These are phyloP conservation scores for Rhysida immarginata DNA, from an alignment of 1,140 invertebrate genomes.

Conservation along the genomic window DNA sequence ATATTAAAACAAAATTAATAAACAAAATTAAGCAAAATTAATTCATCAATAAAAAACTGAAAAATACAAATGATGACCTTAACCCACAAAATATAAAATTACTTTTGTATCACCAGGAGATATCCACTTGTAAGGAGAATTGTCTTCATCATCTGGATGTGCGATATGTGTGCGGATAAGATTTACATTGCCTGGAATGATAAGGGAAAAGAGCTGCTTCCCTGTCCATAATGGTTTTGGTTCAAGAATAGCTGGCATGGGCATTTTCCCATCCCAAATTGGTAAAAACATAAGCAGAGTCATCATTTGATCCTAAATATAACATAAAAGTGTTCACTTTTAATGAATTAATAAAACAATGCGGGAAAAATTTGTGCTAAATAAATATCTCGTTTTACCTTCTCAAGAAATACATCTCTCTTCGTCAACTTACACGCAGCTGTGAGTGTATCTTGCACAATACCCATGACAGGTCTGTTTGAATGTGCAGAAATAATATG, in stretches of 20 bases:
- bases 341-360: no score
- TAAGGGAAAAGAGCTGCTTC: conserved; percentile 94
- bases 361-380: conserved; percentile 5
- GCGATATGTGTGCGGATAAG: conserved; percentile 95
- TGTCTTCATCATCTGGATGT: conserved; percentile 98
- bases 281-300: conserved; percentile 97
- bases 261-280: conserved; percentile 98
- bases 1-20: background rate
- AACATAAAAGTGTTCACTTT: background rate
- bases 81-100: background rate
- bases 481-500: conserved; percentile 88
- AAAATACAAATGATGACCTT: background rate
- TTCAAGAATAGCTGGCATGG: conserved; percentile 94
- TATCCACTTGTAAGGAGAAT: conserved; percentile 97
- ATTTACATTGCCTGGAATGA: conserved; percentile 98
- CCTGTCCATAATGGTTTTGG: conserved; percentile 95
- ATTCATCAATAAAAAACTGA: background rate
- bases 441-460: conserved; percentile 96
- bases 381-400: conserved; percentile 33
- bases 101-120: conserved; percentile 99
- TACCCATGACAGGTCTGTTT: conserved; percentile 99
- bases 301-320: conserved; percentile 76
- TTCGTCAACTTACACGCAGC: conserved; percentile 99
- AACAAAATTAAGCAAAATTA: background rate
- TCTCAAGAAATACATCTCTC: conserved; percentile 92